Percentiles rank a stretch among this genome's conserved stretches.
These are phyloP conservation scores for Cabera pusaria DNA, from an alignment of 2,888 invertebrate genomes.

Conservation along the genomic window DNA sequence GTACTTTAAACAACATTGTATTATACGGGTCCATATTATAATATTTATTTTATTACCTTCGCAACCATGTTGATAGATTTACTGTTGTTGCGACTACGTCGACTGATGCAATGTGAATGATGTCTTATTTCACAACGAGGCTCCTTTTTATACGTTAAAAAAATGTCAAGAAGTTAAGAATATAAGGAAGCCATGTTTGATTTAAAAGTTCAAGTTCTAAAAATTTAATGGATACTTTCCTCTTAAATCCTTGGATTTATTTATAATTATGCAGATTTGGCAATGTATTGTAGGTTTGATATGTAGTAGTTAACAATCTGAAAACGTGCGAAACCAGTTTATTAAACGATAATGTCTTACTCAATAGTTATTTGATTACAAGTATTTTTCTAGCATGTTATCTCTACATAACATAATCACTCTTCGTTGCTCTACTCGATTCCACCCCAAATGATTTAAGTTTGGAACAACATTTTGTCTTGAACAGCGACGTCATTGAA, in stretches of 20 bases:
- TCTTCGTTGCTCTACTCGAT: too few species aligned
- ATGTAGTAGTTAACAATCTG: background rate
- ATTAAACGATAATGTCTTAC: too few species aligned
- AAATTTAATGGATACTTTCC: conserved; percentile 14
- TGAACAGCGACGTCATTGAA: too few species aligned
- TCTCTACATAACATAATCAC: too few species aligned
- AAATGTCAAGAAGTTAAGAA: conserved; percentile 29
- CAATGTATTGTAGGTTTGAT: background rate
- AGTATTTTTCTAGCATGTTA: too few species aligned
- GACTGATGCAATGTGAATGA: conserved; percentile 46
- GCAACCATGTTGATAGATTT: conserved; percentile 56
- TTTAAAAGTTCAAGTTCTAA: too few species aligned
- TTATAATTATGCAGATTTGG: conserved; percentile 7
- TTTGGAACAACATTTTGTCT: too few species aligned
- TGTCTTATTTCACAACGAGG: conserved; percentile 21
- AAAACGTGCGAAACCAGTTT: too few species aligned
- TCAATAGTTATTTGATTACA: too few species aligned
- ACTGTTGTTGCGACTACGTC: conserved; percentile 56
- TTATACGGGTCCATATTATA: background rate
- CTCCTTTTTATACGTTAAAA: conserved; percentile 50
- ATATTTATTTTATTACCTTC: conserved; percentile 50
- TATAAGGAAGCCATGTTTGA: conserved; percentile 48
- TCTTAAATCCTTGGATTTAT: too few species aligned
- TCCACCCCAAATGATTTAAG: too few species aligned
- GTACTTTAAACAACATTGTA: too few species aligned